Conservation (phyloP, 2,797 vertebrate species). For the Thaleichthys pacificus region DNA sequence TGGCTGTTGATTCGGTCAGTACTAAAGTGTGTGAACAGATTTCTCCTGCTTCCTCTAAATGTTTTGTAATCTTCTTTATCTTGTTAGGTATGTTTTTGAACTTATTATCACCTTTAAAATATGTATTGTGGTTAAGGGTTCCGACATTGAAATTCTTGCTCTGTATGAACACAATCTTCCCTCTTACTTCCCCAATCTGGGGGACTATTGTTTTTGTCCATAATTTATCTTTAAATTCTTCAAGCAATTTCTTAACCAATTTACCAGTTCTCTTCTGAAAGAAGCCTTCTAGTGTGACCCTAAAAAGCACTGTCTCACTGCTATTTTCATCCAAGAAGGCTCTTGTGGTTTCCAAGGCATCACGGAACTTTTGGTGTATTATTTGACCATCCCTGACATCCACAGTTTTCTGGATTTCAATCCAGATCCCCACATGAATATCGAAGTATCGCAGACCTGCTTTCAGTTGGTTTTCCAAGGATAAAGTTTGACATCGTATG, state of each 20-base stretch:
- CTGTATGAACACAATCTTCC: constrained; percentile 55
- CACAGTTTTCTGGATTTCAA: neutral
- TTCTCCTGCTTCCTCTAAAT: constrained; percentile 10
- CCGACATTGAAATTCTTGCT: constrained; percentile 23
- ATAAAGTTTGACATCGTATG: constrained; percentile 51
- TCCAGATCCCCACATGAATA: constrained; percentile 40
- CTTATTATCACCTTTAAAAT: constrained; percentile 18
- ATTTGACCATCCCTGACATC: constrained; percentile 35
- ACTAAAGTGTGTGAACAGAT: constrained; percentile 37
- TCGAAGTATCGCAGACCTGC: constrained; percentile 61
- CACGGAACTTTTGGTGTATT: constrained; percentile 20
- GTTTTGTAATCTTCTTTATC: neutral
- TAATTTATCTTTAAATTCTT: constrained; percentile 9
- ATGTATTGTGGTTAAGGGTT: constrained; percentile 20
- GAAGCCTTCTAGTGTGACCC: constrained; percentile 30
- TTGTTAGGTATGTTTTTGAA: constrained; percentile 21
- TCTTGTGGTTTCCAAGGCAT: constrained; percentile 37
- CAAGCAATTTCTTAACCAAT: constrained; percentile 15
- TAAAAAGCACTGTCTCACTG: constrained; percentile 55
- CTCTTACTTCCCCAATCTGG: constrained; percentile 43
- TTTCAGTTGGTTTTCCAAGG: constrained; percentile 50
- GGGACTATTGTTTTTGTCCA: constrained; percentile 39
- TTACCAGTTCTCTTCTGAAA: fast-evolving
- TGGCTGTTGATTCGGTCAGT: constrained; percentile 27
- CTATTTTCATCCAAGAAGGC: constrained; percentile 35